phyloP scores from a whole-genome alignment of 2,888 invertebrate genomes.

The Aphidius colemani region DNA sequence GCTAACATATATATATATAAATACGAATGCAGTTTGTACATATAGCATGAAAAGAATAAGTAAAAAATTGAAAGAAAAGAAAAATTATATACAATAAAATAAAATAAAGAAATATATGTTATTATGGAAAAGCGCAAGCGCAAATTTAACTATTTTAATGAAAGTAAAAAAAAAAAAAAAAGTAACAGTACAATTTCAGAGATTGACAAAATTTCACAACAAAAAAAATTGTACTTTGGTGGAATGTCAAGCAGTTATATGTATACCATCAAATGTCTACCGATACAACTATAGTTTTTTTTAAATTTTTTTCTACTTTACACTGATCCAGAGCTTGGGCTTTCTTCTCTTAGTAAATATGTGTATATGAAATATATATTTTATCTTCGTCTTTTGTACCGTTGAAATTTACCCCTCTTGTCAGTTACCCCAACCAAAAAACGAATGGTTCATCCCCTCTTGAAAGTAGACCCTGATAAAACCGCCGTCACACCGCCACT shows the following conservation, averaged over 20 bases:
- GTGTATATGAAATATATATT: slow-evolving; percentile 13
- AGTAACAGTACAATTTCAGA: background rate
- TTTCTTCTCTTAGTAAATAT: background rate
- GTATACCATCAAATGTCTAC: slow-evolving; percentile 23
- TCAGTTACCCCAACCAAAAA: slow-evolving; percentile 3
- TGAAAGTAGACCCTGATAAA: slow-evolving; percentile 37
- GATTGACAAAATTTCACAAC: slow-evolving; percentile 19
- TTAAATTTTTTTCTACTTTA: background rate
- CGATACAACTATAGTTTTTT: slow-evolving; percentile 20
- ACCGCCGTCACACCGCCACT: slow-evolving; percentile 41
- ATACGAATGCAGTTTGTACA: background rate
- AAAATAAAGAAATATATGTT: background rate
- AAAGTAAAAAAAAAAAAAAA: too few relatives aligned
- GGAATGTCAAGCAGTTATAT: slow-evolving; percentile 17
- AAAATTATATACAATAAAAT: too few relatives aligned
- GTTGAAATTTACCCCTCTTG: slow-evolving; percentile 23
- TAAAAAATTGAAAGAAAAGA: too few relatives aligned
- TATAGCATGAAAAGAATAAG: background rate
- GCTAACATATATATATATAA: slow-evolving; percentile 9
- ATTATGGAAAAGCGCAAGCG: slow-evolving; percentile 4
- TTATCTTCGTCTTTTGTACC: slow-evolving; percentile 39
- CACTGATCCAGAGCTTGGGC: background rate
- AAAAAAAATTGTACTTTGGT: slow-evolving; percentile 2
- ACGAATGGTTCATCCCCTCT: slow-evolving; percentile 29
- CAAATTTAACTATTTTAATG: background rate